These are phyloP conservation scores for Octonoba sinensis DNA, from an alignment of 2,888 invertebrate genomes.

Conservation along the genomic window DNA sequence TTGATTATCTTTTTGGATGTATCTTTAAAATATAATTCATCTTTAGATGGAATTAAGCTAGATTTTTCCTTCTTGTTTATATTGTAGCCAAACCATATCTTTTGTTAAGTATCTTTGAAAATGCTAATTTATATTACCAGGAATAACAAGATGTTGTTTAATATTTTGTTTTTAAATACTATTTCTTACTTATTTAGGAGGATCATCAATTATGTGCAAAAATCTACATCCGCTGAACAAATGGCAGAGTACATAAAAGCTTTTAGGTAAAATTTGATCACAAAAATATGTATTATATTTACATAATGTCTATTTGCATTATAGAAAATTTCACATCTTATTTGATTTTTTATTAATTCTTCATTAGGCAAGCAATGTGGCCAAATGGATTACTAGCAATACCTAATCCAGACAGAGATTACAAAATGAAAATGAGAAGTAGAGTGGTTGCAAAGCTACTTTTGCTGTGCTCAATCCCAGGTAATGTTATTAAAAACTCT, in stretches of 20 bases:
- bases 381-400: slow-evolving; percentile 76
- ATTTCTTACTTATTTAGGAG: slow-evolving; percentile 73
- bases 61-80: no score
- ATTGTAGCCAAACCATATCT: no score
- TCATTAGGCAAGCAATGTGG: slow-evolving; percentile 75
- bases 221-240: slow-evolving; percentile 87
- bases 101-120: no score
- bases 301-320: neutral
- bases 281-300: neutral
- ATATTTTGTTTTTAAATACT: neutral
- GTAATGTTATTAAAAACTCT: slow-evolving; percentile 71
- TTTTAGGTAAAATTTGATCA: slow-evolving; percentile 79
- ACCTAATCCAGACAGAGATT: slow-evolving; percentile 74
- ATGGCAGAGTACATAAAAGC: slow-evolving; percentile 87
- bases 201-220: slow-evolving; percentile 88
- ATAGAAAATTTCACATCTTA: neutral
- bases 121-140: neutral
- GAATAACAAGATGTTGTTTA: neutral
- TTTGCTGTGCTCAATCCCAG: slow-evolving; percentile 84
- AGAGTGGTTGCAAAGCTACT: slow-evolving; percentile 88
- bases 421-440: slow-evolving; percentile 80
- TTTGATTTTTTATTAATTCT: neutral
- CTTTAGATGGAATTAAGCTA: no score
- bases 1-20: no score
- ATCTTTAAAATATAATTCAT: no score